Conservation (phyloP, 2,797 vertebrate species). For the Cygnus olor region DNA sequence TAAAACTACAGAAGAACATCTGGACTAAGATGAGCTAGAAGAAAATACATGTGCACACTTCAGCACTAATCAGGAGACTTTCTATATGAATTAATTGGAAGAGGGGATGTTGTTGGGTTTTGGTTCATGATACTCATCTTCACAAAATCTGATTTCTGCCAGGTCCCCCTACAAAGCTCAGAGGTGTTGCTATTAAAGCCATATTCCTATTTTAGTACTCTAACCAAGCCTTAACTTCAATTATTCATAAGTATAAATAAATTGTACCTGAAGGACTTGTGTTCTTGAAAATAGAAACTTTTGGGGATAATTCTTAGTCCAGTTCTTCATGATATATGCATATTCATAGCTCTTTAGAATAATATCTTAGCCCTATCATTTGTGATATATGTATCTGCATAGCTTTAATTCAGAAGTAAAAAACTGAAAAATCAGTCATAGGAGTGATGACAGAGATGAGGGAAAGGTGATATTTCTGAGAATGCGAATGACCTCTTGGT, state of each 20-base stretch:
- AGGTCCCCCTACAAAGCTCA: not conserved
- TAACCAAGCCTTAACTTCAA: not conserved
- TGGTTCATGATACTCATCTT: not conserved
- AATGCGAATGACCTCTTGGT: not conserved
- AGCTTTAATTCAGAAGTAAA: not conserved
- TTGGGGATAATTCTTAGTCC: not conserved
- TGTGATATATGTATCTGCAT: not conserved
- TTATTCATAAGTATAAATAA: not conserved
- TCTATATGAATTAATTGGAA: not conserved
- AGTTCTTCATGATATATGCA: not conserved
- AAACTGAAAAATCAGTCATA: not conserved
- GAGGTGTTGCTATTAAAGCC: not conserved
- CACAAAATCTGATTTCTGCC: not conserved
- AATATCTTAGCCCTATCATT: not conserved
- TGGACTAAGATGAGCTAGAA: not conserved
- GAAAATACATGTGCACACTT: not conserved
- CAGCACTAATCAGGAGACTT: slow-evolving; percentile 6
- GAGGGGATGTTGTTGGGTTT: not conserved
- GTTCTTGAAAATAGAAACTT: not conserved
- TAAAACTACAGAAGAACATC: slow-evolving; percentile 8
- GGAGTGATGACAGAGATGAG: not conserved
- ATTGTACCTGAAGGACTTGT: not conserved
- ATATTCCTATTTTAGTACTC: not conserved
- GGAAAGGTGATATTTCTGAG: not conserved
- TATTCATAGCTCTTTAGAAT: not conserved